Percentiles rank a stretch among this genome's conserved stretches.
phyloP scores from a whole-genome alignment of 1,140 invertebrate species.

The Solenopsis invicta region DNA sequence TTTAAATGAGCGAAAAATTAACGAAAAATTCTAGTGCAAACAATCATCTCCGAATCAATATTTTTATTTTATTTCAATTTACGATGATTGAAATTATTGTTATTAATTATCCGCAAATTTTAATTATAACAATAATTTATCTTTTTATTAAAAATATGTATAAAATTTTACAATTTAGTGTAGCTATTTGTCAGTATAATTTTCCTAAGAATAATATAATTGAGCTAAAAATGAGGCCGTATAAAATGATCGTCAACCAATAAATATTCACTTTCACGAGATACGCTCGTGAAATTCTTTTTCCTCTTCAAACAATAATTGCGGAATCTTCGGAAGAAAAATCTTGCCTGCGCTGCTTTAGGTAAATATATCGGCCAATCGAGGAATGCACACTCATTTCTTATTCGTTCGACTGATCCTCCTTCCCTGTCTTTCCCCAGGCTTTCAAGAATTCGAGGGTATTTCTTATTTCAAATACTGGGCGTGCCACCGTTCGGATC shows the following conservation, averaged over 20 bases:
- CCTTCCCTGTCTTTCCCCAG: constrained; percentile 3
- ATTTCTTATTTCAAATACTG: constrained; percentile 67
- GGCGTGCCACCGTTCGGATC: constrained; percentile 44
- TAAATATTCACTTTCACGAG: constrained; percentile 8
- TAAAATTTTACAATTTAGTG: background rate
- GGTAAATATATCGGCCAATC: constrained; percentile 40
- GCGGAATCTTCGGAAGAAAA: constrained; percentile 16
- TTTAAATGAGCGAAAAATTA: background rate
- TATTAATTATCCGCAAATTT: background rate
- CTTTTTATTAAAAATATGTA: background rate
- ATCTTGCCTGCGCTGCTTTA: background rate
- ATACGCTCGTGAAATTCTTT: constrained; percentile 6
- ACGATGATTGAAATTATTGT: background rate
- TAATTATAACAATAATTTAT: background rate
- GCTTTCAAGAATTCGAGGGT: constrained; percentile 43
- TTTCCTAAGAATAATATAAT: constrained; percentile 4
- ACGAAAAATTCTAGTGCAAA: background rate
- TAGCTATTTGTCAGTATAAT: background rate
- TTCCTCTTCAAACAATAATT: constrained; percentile 18
- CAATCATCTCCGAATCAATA: background rate
- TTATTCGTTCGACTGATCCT: constrained; percentile 10
- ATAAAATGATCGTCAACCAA: background rate
- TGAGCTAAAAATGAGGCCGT: background rate
- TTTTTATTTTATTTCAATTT: background rate
- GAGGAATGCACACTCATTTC: constrained; percentile 54